Evolutionary conservation across 2,113 vertebrate species (phyloP).

Genomic region (Hippolais icterina): DNA sequence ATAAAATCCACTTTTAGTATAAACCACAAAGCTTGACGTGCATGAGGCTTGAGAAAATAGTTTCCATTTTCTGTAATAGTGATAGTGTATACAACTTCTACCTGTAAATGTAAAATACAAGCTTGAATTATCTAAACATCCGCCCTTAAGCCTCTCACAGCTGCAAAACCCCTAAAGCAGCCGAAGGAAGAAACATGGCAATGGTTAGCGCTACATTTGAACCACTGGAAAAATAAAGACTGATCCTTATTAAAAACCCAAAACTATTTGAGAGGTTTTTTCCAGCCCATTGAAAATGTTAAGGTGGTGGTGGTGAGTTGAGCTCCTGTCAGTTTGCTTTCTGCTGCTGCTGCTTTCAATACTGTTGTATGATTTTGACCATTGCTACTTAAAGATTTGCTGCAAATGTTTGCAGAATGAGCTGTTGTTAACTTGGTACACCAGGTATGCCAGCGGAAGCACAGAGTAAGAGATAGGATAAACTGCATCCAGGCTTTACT

Average conservation of each 20-base stretch:
- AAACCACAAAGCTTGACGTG: constrained; percentile 42
- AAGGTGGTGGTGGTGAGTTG: background rate
- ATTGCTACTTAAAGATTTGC: background rate
- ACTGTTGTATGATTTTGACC: background rate
- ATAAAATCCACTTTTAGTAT: constrained; percentile 68
- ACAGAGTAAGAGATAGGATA: background rate
- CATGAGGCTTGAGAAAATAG: constrained; percentile 52
- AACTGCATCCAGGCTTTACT: background rate
- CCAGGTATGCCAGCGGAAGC: background rate
- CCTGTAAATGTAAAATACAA: constrained; percentile 63
- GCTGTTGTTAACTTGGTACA: background rate
- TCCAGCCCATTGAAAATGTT: constrained; percentile 34
- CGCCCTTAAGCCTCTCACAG: constrained; percentile 5
- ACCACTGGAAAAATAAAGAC: constrained; percentile 51
- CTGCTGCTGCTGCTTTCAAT: background rate
- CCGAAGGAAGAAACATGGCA: background rate
- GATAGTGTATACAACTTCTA: constrained; percentile 52
- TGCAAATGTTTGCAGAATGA: background rate
- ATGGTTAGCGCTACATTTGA: background rate
- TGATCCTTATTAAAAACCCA: constrained; percentile 17
- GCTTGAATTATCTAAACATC: constrained; percentile 57
- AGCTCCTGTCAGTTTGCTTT: background rate
- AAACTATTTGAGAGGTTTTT: constrained; percentile 35
- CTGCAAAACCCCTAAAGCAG: constrained; percentile 41
- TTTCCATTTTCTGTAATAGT: constrained; percentile 60